Evolutionary conservation across 2,888 invertebrate genomes (phyloP), one percentile per base, ranked within the genome.

Genomic region (Pediacus dermestoides): DNA sequence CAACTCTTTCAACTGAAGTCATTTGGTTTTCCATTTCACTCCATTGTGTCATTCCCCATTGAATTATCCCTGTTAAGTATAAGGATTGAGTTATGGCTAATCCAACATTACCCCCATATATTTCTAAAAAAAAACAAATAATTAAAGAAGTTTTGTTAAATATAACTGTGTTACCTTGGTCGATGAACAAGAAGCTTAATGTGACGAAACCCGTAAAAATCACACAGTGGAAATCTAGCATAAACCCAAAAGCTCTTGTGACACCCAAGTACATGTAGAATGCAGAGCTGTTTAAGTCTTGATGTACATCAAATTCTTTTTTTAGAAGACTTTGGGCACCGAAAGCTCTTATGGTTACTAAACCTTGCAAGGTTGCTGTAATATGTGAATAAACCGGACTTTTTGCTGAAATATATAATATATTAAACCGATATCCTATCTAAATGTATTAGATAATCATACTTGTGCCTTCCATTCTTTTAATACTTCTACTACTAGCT

Each of bases 11-110:
- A n/a, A n/a, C n/a, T n/a, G n/a, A n/a, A n/a, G n/a, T n/a, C n/a
- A n/a, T n/a, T n/a, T 83, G 85, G 59, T 88, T 90, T 63, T 67
- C 88, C 4, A 88, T 67, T 65, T 94, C 93, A 0, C 92, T 88
- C 53, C 90, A 89, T 67, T 94, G 93, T 6, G 93, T 74, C 45
- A 78, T 74, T 3, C 74, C 76, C 76, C 77, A 78, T 57, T 78
- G 78, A 57, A 78, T 68, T 87, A 82, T n/a, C 85, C 82, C 61
- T 88, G n/a, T n/a, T n/a, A n/a, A n/a, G n/a, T n/a, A n/a, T n/a
- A n/a, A n/a, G n/a, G n/a, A n/a, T n/a, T n/a, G 85, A 0, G 88
- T 87, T 34, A 88, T 85, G 7, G 86, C 86, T 37, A 88, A 64
- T 13, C 88, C 88, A 2, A 88, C 84, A 58, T 82, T 80, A 16